Evolutionary conservation across 1,140 invertebrate genomes (phyloP).

Genomic region (Atopsyche davidsoni): DNA sequence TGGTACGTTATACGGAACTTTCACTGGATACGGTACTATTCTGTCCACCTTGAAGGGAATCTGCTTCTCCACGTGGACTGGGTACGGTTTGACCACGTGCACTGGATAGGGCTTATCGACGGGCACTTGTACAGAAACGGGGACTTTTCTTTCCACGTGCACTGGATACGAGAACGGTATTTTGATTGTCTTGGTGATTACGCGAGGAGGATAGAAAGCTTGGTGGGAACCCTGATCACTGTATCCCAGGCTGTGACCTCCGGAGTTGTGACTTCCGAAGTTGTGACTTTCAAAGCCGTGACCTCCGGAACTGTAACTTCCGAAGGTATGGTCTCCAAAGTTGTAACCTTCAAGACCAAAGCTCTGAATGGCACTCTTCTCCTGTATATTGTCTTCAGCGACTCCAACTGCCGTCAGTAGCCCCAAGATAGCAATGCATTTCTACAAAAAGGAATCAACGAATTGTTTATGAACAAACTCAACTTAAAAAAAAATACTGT

Average conservation of each 20-base stretch:
- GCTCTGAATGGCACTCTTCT: too few species aligned
- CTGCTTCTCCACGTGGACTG: constrained; percentile 34
- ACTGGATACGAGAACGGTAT: constrained; percentile 24
- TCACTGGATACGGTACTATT: constrained; percentile 29
- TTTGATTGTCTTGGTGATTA: constrained; percentile 14
- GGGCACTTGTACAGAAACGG: constrained; percentile 17
- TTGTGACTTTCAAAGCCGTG: constrained; percentile 25
- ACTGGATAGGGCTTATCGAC: constrained; percentile 22
- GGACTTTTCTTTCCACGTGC: constrained; percentile 24
- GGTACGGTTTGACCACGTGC: constrained; percentile 31
- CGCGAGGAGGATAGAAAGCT: constrained; percentile 1
- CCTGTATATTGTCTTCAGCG: too few species aligned
- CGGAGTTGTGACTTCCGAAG: constrained; percentile 22
- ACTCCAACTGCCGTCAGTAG: too few species aligned
- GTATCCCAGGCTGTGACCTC: neutral
- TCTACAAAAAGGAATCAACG: too few species aligned
- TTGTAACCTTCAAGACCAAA: too few species aligned
- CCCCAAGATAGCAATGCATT: too few species aligned
- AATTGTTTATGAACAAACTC: too few species aligned
- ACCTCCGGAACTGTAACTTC: constrained; percentile 27
- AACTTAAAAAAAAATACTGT: too few species aligned
- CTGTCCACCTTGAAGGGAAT: constrained; percentile 31
- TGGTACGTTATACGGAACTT: constrained; percentile 35
- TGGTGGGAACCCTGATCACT: neutral
- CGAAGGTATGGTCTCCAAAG: too few species aligned